These are phyloP conservation scores for Bugula neritina DNA, from an alignment of 2,888 invertebrate genomes.

Conservation along the genomic window DNA sequence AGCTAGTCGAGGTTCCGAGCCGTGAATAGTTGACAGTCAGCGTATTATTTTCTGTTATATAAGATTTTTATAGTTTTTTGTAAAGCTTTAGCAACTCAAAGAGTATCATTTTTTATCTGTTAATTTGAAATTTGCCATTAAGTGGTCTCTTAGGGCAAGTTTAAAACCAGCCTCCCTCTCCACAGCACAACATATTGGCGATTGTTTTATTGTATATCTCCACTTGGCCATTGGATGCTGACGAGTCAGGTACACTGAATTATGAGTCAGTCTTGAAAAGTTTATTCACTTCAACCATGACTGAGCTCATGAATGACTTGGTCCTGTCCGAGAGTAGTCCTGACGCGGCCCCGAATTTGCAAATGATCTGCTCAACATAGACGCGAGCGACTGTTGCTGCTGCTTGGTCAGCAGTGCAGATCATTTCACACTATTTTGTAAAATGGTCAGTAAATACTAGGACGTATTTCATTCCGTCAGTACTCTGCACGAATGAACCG, in stretches of 20 bases:
- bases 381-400: background rate
- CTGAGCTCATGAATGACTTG: background rate
- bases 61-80: no score
- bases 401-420: background rate
- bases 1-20: no score
- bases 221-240: background rate
- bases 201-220: background rate
- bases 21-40: no score
- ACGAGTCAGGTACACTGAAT: no score
- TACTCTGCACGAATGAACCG: background rate
- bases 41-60: no score
- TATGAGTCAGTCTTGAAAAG: no score
- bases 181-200: background rate
- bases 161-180: no score
- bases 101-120: no score
- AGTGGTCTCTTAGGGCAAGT: no score
- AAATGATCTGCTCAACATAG: background rate
- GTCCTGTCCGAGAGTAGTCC: background rate
- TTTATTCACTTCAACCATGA: background rate
- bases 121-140: no score
- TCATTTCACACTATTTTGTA: background rate
- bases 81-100: no score
- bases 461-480: background rate
- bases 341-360: background rate
- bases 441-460: background rate